phyloP scores from a whole-genome alignment of 2,797 vertebrate species.

The Acanthis flammea region DNA sequence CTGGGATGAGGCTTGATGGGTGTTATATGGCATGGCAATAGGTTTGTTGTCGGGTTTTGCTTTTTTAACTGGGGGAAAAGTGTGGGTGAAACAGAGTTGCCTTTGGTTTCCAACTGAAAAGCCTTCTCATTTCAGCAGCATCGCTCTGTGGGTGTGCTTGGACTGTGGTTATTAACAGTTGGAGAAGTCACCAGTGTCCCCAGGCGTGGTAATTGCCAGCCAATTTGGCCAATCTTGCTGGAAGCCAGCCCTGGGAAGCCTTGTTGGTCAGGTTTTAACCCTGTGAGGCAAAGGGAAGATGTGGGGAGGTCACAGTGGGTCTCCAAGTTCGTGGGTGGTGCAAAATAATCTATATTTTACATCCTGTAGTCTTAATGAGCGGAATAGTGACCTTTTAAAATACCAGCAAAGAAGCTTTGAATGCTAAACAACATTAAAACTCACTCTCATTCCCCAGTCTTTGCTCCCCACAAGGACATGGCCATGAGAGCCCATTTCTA shows the following conservation, averaged over 20 bases:
- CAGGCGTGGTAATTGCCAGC: neutral
- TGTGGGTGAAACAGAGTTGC: neutral
- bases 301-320: neutral
- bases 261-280: neutral
- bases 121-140: neutral
- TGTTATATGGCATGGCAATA: neutral
- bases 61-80: neutral
- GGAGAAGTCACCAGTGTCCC: neutral
- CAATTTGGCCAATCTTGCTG: neutral
- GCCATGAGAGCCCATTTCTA: neutral
- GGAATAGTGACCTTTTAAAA: conserved; percentile 44
- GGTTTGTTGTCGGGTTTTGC: neutral
- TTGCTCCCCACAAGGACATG: neutral
- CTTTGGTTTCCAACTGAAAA: neutral
- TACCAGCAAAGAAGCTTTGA: neutral
- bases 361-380: neutral
- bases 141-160: neutral
- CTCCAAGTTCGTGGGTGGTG: accelerated
- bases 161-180: neutral
- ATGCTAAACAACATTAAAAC: neutral
- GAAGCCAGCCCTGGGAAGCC: neutral
- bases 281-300: neutral
- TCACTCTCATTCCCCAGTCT: neutral
- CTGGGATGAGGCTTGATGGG: neutral
- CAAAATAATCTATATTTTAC: conserved; percentile 9